Evolutionary conservation across 2,113 vertebrate genomes (phyloP).

Genomic region (Hepsetus odoe): DNA sequence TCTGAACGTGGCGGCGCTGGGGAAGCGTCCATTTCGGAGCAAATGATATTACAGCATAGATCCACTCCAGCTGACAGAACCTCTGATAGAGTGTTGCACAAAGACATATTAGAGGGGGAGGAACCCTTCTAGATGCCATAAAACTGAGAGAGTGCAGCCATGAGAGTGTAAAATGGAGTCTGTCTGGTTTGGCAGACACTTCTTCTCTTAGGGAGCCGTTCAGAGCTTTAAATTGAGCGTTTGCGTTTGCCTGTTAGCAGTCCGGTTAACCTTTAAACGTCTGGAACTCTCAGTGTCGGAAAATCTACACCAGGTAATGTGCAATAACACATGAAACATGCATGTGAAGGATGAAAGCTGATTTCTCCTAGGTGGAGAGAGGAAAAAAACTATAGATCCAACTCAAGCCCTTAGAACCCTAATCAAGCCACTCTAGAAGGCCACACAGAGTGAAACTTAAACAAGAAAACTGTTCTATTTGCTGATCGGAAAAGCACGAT

Average conservation of each 20-base stretch:
- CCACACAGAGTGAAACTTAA: no score
- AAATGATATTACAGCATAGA: slow-evolving; percentile 74
- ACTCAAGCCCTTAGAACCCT: no score
- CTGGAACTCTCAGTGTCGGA: no score
- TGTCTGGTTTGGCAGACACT: neutral
- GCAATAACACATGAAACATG: no score
- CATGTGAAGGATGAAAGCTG: no score
- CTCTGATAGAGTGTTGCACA: slow-evolving; percentile 64
- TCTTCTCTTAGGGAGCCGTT: neutral
- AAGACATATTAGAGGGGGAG: slow-evolving; percentile 61
- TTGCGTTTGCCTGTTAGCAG: neutral
- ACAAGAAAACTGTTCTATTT: no score
- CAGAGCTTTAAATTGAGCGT: neutral
- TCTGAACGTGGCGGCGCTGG: slow-evolving; percentile 65
- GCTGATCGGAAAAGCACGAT: no score
- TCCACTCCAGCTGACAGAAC: slow-evolving; percentile 73
- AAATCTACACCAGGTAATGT: no score
- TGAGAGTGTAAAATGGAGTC: neutral
- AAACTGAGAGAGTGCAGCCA: neutral
- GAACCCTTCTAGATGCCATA: slow-evolving; percentile 65
- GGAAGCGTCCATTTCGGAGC: slow-evolving; percentile 68
- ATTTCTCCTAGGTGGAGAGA: no score
- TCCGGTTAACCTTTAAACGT: no score
- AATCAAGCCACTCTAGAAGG: no score
- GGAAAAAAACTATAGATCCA: no score